These are phyloP conservation scores for Ochlodes sylvanus DNA, from an alignment of 2,888 invertebrate species.

Conservation along the genomic window DNA sequence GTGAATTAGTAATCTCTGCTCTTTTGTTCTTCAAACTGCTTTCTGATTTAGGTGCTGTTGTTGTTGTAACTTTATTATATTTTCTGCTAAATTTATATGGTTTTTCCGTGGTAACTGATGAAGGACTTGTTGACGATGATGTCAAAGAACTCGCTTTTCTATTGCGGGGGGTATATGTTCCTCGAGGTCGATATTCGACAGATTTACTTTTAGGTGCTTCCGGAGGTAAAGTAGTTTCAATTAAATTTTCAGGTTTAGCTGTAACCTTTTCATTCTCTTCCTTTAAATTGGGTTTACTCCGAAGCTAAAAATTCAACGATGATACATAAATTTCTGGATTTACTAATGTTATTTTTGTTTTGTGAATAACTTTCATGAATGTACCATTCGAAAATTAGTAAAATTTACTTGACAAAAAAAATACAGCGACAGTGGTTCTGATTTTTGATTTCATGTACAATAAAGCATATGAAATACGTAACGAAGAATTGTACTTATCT, in stretches of 20 bases:
- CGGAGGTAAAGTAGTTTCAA: constrained; percentile 47
- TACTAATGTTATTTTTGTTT: constrained; percentile 6
- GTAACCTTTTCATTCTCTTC: constrained; percentile 47
- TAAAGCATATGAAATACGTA: too few relatives aligned
- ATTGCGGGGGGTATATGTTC: constrained; percentile 61
- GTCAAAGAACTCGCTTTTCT: constrained; percentile 60
- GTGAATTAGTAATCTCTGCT: constrained; percentile 51
- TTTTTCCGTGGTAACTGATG: constrained; percentile 52
- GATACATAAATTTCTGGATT: constrained; percentile 12
- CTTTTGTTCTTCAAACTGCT: constrained; percentile 53
- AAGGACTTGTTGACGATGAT: constrained; percentile 51
- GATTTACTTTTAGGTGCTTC: constrained; percentile 53
- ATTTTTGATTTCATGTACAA: too few relatives aligned
- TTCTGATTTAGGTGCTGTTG: constrained; percentile 56
- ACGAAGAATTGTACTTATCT: too few relatives aligned
- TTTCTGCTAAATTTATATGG: constrained; percentile 71
- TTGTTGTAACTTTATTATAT: constrained; percentile 61
- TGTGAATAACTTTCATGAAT: background rate
- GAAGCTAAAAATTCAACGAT: constrained; percentile 61
- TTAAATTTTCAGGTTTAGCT: constrained; percentile 48
- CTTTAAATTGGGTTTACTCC: constrained; percentile 59
- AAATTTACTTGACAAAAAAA: too few relatives aligned
- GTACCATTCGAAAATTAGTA: too few relatives aligned
- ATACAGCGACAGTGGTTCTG: too few relatives aligned
- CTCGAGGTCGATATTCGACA: constrained; percentile 62